Base-by-base conservation (phyloP, 2,888 invertebrate species). In the Pteria penguin region DNA sequence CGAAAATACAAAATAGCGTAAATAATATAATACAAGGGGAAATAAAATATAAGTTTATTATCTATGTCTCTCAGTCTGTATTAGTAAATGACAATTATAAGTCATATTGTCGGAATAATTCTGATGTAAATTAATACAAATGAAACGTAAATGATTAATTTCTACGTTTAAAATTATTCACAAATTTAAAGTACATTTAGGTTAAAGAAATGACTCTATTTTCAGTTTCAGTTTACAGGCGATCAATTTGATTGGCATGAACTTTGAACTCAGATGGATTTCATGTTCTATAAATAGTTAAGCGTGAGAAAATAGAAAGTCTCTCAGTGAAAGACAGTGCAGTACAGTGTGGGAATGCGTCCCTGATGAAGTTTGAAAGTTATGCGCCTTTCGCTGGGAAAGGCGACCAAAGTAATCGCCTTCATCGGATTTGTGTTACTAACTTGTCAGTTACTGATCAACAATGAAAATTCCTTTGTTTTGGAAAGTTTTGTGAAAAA, bases 271-370 rank as follows among this genome's bases (percentile, higher is more conserved):
- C 2, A 2, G 11, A 45, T n/a, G 8, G n/a, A n/a, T n/a, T n/a
- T n/a, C n/a, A n/a, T 45, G 18, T n/a, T 27, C 8, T 18, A 26
- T 29, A 61, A 29, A 27, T 61, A 27, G 26, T 18, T 14, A 14
- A 55, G 31, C 67, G 67, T 67, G 67, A 52, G 55, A 63, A 55
- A 54, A 31, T 72, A 31, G 71, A 60, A 72, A 61, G 70, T 36
- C 78, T 73, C 75, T 71, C 57, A 68, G 61, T 71, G 11, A 57
- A 63, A 55, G 58, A 63, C 70, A 68, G 67, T 74, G 60, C 63
- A 54, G 74, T 63, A 52, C 74, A 71, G 54, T 73, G 76, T 66
- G 55, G 58, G 55, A 27, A 22, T 54, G 45, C 31, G 14, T 5
- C 36, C 55, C 57, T 14, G 74, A 68, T 60, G 72, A 29, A 32